Conservation (phyloP, 1,140 invertebrate species). For the Pollicipes pollicipes region DNA sequence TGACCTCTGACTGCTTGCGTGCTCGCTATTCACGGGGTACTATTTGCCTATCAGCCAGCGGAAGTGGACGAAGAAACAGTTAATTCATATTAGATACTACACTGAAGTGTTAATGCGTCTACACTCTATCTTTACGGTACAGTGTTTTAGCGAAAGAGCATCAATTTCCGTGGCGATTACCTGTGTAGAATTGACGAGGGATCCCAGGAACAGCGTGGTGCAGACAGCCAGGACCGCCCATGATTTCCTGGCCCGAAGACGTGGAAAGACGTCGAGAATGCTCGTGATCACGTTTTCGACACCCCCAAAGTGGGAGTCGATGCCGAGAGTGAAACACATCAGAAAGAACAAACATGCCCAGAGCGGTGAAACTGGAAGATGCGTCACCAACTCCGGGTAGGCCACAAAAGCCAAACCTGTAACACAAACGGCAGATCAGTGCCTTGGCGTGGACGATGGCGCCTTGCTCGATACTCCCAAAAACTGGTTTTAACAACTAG, state of each 20-base stretch:
- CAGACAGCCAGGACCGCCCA: conserved; percentile 8
- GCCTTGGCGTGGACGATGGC: too few relatives aligned
- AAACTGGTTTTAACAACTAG: too few relatives aligned
- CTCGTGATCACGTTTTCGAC: not conserved
- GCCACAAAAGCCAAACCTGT: conserved; percentile 27
- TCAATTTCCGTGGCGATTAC: not conserved
- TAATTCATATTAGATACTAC: too few relatives aligned
- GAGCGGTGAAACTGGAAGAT: conserved; percentile 24
- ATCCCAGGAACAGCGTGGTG: conserved; percentile 7
- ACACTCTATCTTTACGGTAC: too few relatives aligned
- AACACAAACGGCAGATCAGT: conserved; percentile 9
- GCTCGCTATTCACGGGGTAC: too few relatives aligned
- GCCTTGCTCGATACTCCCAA: too few relatives aligned
- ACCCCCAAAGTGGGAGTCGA: conserved; percentile 20
- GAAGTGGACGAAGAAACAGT: too few relatives aligned
- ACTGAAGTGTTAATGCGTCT: not conserved
- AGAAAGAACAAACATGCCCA: conserved; percentile 39
- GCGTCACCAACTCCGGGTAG: conserved; percentile 26
- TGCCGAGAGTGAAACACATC: conserved; percentile 35
- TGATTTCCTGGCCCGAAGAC: not conserved
- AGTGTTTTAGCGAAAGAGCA: too few relatives aligned
- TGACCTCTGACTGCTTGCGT: too few relatives aligned
- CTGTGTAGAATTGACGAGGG: conserved; percentile 3
- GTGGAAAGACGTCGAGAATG: conserved; percentile 11
- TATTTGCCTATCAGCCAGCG: too few relatives aligned